Percentiles rank a stretch among this genome's conserved stretches.
Conservation (phyloP, 2,113 vertebrate genomes). For the Leucopsar rothschildi region DNA sequence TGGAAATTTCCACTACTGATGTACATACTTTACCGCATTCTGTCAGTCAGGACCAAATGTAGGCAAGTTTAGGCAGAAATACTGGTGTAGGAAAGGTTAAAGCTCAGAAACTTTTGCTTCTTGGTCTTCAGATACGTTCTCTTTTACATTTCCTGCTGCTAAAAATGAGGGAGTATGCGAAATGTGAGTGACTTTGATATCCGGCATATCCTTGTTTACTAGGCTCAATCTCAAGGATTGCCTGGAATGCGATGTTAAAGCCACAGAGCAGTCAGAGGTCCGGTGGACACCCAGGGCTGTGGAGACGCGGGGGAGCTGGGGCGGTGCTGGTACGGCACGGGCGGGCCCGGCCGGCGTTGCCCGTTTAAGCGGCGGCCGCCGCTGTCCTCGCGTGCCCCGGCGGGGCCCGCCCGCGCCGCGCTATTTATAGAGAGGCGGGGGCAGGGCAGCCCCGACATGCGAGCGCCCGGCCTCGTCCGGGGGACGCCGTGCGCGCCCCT, state of each 20-base stretch:
- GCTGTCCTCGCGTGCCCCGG: not conserved
- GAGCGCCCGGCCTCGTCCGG: not conserved
- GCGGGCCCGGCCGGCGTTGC: not conserved
- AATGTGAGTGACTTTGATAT: not conserved
- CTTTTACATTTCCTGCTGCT: not conserved
- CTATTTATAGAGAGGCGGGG: conserved; percentile 79
- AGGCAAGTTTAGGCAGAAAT: not conserved
- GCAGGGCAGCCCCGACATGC: conserved; percentile 70
- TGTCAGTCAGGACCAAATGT: not conserved
- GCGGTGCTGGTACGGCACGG: rapidly evolving
- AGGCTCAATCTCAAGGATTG: not conserved
- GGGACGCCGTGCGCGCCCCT: too few species aligned
- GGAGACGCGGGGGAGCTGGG: not conserved
- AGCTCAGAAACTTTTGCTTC: not conserved
- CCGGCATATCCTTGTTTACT: not conserved
- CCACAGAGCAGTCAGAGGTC: rapidly evolving
- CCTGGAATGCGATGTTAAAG: not conserved
- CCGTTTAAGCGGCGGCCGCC: conserved; percentile 32
- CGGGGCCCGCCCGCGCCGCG: conserved; percentile 74
- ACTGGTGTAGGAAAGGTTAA: not conserved
- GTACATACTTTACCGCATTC: rapidly evolving
- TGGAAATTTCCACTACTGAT: not conserved
- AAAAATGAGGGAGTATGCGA: not conserved
- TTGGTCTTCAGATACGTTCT: not conserved
- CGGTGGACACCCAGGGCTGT: not conserved